phyloP scores from a whole-genome alignment of 2,888 invertebrate species.

The Apamea crenata region DNA sequence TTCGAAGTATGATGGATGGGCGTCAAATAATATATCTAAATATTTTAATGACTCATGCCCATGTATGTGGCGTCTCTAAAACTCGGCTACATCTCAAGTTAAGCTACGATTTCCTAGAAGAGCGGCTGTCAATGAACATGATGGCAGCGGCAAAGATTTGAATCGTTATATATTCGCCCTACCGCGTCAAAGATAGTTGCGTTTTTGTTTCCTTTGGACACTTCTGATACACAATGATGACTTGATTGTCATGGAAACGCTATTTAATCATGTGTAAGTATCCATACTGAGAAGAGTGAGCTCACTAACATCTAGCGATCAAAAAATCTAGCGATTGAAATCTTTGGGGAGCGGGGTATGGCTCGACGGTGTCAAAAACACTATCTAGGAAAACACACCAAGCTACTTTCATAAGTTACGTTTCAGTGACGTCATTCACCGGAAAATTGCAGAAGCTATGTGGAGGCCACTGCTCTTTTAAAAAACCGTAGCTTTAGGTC shows the following conservation, averaged over 20 bases:
- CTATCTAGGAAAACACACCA: not conserved
- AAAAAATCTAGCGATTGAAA: not conserved
- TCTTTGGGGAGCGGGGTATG: not conserved
- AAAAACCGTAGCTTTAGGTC: not conserved
- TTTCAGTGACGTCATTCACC: not conserved
- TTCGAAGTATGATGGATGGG: conserved; percentile 19
- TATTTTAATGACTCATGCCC: conserved; percentile 22
- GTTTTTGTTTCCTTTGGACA: not conserved
- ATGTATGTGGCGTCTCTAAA: not conserved
- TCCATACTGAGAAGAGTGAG: no score
- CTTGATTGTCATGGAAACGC: not conserved
- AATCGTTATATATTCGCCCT: not conserved
- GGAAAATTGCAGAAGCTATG: not conserved
- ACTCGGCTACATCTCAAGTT: not conserved
- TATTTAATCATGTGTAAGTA: not conserved
- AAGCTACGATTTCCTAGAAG: not conserved
- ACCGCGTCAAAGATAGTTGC: not conserved
- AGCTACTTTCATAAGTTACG: not conserved
- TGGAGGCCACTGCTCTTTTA: not conserved
- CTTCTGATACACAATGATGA: not conserved
- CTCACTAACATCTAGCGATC: not conserved
- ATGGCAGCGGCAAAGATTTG: not conserved
- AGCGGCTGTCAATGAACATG: not conserved
- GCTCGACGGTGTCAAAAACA: not conserved
- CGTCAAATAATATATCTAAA: conserved; percentile 15